Evolutionary conservation across 1,140 invertebrate species (phyloP).

Genomic region (Zaprionus gabonicus): DNA sequence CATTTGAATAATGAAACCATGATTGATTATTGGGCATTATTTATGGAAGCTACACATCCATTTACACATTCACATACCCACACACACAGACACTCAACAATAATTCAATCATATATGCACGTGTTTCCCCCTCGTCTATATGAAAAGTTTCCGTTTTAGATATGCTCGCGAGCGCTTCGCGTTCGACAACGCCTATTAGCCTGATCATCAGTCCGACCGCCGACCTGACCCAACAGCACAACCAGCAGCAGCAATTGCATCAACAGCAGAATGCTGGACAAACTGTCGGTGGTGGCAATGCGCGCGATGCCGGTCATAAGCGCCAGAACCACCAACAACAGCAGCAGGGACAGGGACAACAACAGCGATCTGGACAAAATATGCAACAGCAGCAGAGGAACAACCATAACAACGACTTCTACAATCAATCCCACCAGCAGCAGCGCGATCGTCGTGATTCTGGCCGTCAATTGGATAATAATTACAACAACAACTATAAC

Average conservation of each 20-base stretch:
- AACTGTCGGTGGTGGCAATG: conserved; percentile 70
- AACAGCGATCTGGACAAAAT: conserved; percentile 70
- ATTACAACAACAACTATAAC: conserved; percentile 83
- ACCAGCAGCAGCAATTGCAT: conserved; percentile 63
- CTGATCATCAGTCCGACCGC: conserved; percentile 91
- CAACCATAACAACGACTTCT: conserved; percentile 68
- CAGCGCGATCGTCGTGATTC: conserved; percentile 79
- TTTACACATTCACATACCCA: conserved; percentile 2
- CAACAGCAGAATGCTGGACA: conserved; percentile 60
- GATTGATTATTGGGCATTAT: neutral
- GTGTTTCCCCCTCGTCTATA: conserved; percentile 53
- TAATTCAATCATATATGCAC: conserved; percentile 66
- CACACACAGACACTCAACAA: conserved; percentile 33
- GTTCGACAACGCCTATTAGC: conserved; percentile 91
- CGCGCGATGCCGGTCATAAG: conserved; percentile 81
- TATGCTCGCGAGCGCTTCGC: conserved; percentile 89
- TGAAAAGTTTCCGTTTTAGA: conserved; percentile 88
- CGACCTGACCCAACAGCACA: conserved; percentile 92
- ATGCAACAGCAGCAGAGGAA: conserved; percentile 58
- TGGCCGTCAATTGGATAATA: conserved; percentile 73
- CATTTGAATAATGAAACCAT: neutral
- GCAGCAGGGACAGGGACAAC: conserved; percentile 60
- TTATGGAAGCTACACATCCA: neutral
- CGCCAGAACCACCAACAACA: conserved; percentile 78
- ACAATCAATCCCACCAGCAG: conserved; percentile 73